Conservation (phyloP, 2,113 vertebrate species). For the Chionomys nivalis region DNA sequence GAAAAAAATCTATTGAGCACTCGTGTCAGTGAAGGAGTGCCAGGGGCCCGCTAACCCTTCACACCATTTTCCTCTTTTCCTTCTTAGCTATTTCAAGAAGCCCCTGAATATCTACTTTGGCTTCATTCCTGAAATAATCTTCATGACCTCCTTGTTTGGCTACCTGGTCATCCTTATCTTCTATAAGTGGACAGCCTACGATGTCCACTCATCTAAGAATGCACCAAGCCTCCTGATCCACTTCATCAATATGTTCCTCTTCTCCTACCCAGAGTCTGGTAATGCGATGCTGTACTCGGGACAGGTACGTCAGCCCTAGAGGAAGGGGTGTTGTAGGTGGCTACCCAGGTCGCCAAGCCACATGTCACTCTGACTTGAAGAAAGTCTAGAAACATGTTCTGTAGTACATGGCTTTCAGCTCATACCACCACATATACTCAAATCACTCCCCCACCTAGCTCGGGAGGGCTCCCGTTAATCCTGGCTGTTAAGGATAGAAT, state of each 20-base stretch:
- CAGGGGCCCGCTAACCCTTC: background rate
- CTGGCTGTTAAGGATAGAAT: background rate
- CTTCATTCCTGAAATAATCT: constrained; percentile 97
- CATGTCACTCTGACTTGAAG: background rate
- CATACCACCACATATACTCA: background rate
- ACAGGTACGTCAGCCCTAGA: constrained; percentile 89
- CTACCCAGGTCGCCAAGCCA: background rate
- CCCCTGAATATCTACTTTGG: constrained; percentile 96
- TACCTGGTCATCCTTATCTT: constrained; percentile 96
- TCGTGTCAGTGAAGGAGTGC: background rate
- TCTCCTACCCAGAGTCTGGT: constrained; percentile 91
- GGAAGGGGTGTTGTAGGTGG: background rate
- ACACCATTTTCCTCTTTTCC: background rate
- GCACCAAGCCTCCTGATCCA: constrained; percentile 97
- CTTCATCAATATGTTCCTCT: constrained; percentile 99
- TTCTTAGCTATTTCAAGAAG: constrained; percentile 95
- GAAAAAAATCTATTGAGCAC: too few relatives aligned
- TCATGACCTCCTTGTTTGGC: constrained; percentile 95
- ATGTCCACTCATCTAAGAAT: constrained; percentile 88
- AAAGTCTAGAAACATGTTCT: background rate
- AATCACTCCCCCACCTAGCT: background rate
- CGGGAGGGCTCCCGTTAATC: background rate
- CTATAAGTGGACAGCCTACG: constrained; percentile 95
- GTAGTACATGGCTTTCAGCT: background rate
- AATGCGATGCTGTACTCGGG: constrained; percentile 93